Evolutionary conservation across 2,113 vertebrate genomes (phyloP).

Genomic region (Poeciliopsis occidentalis): DNA sequence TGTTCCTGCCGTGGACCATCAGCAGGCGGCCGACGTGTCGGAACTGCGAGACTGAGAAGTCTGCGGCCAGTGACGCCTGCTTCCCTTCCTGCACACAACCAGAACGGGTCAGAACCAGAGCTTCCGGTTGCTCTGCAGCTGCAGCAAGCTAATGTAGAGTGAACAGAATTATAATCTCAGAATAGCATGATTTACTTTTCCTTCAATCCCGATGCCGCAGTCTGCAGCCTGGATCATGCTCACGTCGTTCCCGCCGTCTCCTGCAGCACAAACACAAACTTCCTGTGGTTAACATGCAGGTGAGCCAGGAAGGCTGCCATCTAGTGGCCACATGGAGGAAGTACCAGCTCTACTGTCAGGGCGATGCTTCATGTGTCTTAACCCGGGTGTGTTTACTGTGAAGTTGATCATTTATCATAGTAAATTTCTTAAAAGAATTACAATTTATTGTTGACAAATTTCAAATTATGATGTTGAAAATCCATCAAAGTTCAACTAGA

Average conservation of each 20-base stretch:
- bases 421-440: too few species aligned
- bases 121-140: too few species aligned
- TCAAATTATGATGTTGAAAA: too few species aligned
- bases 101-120: neutral
- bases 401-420: too few species aligned
- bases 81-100: conserved; percentile 87
- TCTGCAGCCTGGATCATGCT: conserved; percentile 99
- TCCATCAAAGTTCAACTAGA: too few species aligned
- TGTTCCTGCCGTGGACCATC: conserved; percentile 97
- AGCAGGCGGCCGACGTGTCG: conserved; percentile 93
- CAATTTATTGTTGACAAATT: too few species aligned
- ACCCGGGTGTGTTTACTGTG: too few species aligned
- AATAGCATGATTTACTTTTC: conserved; percentile 85
- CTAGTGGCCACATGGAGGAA: conserved; percentile 55
- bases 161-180: too few species aligned
- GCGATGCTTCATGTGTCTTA: too few species aligned
- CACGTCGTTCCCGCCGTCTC: conserved; percentile 97
- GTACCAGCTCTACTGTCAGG: neutral
- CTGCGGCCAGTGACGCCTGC: conserved; percentile 95
- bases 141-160: too few species aligned
- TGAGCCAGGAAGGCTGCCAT: conserved; percentile 29
- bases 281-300: too few species aligned
- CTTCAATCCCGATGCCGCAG: conserved; percentile 98
- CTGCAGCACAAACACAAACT: conserved; percentile 61
- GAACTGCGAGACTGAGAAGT: conserved; percentile 97